Evolutionary conservation across 2,797 vertebrate species (phyloP).

Genomic region (Diplodus sargus): DNA sequence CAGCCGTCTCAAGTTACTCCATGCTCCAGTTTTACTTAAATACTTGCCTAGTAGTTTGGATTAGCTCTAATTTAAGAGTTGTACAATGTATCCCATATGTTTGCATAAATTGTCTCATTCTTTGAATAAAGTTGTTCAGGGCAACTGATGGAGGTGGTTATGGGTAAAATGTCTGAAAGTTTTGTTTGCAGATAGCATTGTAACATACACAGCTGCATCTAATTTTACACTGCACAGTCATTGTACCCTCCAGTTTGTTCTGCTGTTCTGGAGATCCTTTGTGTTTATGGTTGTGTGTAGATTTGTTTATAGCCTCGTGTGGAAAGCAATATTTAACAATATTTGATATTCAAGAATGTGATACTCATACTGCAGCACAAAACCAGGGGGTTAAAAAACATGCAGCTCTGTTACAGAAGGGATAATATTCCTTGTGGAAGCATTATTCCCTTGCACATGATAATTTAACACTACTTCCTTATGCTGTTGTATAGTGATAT

Average conservation of each 20-base stretch:
- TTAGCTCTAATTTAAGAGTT: too few relatives aligned
- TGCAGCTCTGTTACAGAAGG: not conserved
- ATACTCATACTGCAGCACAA: not conserved
- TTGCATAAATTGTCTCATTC: not conserved
- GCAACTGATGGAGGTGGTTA: not conserved
- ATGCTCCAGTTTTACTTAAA: not conserved
- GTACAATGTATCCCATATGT: not conserved
- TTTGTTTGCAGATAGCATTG: not conserved
- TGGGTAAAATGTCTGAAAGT: not conserved
- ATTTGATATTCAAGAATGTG: not conserved
- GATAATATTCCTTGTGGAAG: not conserved
- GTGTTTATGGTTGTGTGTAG: not conserved
- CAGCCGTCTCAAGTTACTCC: not conserved
- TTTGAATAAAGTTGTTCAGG: not conserved
- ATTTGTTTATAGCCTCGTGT: not conserved
- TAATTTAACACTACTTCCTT: too few relatives aligned
- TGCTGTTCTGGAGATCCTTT: not conserved
- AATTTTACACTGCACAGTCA: not conserved
- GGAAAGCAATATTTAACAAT: not conserved
- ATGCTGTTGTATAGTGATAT: not conserved
- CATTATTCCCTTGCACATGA: not conserved
- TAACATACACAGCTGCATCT: not conserved
- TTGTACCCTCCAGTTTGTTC: slow-evolving; percentile 7
- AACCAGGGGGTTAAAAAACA: not conserved
- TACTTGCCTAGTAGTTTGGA: not conserved